Conservation (phyloP, 2,113 vertebrate species). For the Ochotona curzoniae region DNA sequence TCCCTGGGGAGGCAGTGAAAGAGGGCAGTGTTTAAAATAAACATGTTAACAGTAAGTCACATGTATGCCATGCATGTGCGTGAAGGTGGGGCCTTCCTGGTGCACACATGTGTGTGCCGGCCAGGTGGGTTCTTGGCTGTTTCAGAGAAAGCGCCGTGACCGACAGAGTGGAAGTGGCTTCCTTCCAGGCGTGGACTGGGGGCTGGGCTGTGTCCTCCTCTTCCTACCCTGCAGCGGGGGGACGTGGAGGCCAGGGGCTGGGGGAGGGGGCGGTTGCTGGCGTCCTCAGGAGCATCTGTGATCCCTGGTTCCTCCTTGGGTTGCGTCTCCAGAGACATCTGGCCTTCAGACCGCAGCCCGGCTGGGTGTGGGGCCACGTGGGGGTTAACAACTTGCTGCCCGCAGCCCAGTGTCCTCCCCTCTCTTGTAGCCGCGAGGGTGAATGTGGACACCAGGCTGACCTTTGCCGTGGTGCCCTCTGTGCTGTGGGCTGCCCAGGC, state of each 20-base stretch:
- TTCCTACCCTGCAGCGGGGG: not conserved
- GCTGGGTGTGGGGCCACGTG: too few species aligned
- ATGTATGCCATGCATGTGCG: too few species aligned
- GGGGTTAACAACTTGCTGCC: too few species aligned
- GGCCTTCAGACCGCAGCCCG: rapidly evolving
- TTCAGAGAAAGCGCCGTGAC: not conserved
- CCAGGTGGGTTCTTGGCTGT: not conserved
- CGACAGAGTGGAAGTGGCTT: not conserved
- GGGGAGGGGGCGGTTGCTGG: rapidly evolving
- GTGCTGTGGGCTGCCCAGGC: too few species aligned
- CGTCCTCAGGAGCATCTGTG: rapidly evolving
- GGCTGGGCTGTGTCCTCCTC: not conserved
- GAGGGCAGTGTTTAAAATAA: not conserved
- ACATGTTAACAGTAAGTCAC: not conserved
- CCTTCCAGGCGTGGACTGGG: not conserved
- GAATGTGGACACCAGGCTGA: too few species aligned
- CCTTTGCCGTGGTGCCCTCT: too few species aligned
- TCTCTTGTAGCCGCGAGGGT: too few species aligned
- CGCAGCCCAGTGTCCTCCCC: too few species aligned
- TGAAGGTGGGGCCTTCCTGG: too few species aligned
- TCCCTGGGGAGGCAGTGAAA: not conserved
- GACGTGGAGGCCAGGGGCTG: rapidly evolving
- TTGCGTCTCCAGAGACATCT: not conserved
- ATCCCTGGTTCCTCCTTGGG: not conserved
- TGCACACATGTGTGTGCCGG: rapidly evolving